These are phyloP conservation scores for Lamprologus speciosus DNA, from an alignment of 2,113 vertebrate genomes.

Conservation along the genomic window DNA sequence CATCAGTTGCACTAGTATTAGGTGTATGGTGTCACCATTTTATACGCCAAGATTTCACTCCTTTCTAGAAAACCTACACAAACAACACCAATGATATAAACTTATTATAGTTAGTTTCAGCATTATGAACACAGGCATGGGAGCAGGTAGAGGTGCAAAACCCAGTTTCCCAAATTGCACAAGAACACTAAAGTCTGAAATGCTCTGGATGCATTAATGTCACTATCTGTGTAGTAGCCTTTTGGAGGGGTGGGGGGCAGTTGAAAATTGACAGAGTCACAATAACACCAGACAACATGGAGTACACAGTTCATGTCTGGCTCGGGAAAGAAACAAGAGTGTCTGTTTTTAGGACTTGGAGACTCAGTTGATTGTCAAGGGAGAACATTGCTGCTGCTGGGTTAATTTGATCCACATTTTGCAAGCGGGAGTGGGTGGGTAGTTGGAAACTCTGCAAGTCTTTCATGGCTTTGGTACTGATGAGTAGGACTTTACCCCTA, in stretches of 20 bases:
- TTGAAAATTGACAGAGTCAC: constrained; percentile 35
- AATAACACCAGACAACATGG: constrained; percentile 36
- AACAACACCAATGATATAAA: background rate
- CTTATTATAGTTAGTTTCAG: background rate
- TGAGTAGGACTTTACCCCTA: constrained; percentile 46
- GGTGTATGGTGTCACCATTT: background rate
- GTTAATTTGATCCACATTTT: constrained; percentile 70
- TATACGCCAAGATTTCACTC: background rate
- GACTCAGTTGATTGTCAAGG: constrained; percentile 45
- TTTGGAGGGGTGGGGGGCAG: background rate
- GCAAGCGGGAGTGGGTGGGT: background rate
- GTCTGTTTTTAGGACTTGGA: constrained; percentile 56
- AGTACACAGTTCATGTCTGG: constrained; percentile 40
- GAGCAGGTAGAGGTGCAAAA: background rate
- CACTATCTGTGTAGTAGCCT: background rate
- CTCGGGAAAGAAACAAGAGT: constrained; percentile 14
- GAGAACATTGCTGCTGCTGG: constrained; percentile 50
- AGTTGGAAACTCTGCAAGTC: constrained; percentile 25
- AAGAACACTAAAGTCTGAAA: background rate
- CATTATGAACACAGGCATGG: background rate
- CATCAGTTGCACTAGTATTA: background rate
- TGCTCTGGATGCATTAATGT: background rate
- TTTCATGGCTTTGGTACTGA: constrained; percentile 38
- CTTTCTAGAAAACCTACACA: background rate
- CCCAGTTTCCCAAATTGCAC: background rate